Percentiles rank a stretch among this genome's conserved stretches.
Conservation (phyloP, 1,140 invertebrate species). For the Melipona quadrifasciata region DNA sequence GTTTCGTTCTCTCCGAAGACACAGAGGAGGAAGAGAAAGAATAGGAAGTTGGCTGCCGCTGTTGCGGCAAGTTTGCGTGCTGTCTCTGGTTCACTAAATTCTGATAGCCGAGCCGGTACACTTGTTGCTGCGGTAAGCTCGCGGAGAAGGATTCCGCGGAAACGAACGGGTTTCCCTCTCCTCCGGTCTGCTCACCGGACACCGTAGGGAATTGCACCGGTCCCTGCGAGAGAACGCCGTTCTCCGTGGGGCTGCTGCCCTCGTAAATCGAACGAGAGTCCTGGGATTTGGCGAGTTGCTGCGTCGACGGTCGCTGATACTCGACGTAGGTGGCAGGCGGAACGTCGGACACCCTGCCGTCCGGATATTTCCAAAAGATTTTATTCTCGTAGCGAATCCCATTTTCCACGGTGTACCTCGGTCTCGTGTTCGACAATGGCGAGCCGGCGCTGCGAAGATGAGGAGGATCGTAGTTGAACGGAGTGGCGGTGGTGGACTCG, state of each 20-base stretch:
- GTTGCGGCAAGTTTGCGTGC: constrained; percentile 13
- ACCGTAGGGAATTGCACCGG: constrained; percentile 75
- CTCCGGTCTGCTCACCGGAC: not conserved
- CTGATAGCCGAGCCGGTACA: constrained; percentile 62
- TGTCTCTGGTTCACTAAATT: constrained; percentile 51
- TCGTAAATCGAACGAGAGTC: constrained; percentile 32
- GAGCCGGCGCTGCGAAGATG: not conserved
- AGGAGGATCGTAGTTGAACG: constrained; percentile 17
- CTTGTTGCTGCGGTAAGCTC: constrained; percentile 54
- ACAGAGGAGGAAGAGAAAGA: constrained; percentile 2
- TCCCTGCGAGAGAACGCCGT: constrained; percentile 71
- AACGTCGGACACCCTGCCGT: constrained; percentile 75
- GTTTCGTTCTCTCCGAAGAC: not conserved
- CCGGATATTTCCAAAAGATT: constrained; percentile 80
- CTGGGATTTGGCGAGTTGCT: constrained; percentile 8
- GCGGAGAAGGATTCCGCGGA: constrained; percentile 52
- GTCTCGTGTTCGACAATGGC: constrained; percentile 40
- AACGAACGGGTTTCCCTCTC: constrained; percentile 41
- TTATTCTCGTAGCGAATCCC: constrained; percentile 79
- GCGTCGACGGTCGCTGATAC: constrained; percentile 42
- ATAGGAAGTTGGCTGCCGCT: constrained; percentile 5
- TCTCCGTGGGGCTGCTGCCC: constrained; percentile 17
- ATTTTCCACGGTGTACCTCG: constrained; percentile 76
- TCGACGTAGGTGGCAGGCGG: constrained; percentile 74
- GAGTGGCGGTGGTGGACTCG: not conserved